Conservation (phyloP, 2,113 vertebrate species). For the Rhabdomys dilectus region DNA sequence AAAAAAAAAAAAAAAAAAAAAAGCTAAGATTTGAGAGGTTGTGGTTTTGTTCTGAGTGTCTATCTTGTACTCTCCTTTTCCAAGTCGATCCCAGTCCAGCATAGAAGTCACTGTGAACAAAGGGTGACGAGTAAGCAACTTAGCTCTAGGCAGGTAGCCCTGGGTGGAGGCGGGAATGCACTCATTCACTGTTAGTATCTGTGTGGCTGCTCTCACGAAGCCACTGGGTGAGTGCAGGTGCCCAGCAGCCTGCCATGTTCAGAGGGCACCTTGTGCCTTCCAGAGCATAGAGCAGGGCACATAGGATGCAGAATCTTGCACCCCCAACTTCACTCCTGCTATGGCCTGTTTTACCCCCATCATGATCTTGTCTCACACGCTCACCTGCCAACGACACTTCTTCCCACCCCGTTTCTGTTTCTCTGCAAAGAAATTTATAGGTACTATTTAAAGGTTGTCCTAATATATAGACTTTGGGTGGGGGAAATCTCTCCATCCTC, state of each 20-base stretch:
- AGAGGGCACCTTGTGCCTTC: neutral
- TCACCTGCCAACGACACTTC: neutral
- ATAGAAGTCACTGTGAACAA: neutral
- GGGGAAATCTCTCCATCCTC: neutral
- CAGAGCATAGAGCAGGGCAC: neutral
- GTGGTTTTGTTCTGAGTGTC: neutral
- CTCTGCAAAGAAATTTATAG: constrained; percentile 13
- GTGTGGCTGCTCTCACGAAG: neutral
- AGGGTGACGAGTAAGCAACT: too few relatives aligned
- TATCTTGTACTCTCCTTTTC: neutral
- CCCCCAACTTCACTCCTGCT: neutral
- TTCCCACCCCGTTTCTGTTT: neutral
- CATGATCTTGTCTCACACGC: neutral
- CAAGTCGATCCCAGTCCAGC: neutral
- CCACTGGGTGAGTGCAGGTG: neutral
- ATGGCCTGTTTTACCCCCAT: neutral
- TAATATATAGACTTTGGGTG: neutral
- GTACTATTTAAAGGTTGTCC: neutral
- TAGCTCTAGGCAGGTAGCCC: neutral
- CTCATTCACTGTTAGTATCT: neutral
- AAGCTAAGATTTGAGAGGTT: neutral
- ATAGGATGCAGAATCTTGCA: neutral
- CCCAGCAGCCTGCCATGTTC: neutral
- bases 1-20: neutral
- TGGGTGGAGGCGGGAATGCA: neutral